A percentile compares a stretch with the other conserved stretches of the same genome.
Conservation (phyloP, 2,113 vertebrate species). For the Beaufortia kweichowensis region DNA sequence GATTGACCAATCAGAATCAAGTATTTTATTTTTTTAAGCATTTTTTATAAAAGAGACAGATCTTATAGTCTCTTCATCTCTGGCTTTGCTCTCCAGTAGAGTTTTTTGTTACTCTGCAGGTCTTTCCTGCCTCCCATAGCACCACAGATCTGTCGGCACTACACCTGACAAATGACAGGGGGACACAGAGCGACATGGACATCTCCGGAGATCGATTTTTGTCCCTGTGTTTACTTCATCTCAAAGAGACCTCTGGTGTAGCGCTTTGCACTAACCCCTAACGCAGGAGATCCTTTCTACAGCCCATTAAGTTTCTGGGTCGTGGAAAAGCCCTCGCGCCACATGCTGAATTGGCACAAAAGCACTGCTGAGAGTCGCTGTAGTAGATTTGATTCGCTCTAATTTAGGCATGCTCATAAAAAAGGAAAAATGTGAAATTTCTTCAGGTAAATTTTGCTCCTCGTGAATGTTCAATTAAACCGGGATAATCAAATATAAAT, state of each 20-base stretch:
- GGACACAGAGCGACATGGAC: constrained; percentile 34
- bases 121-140: background rate
- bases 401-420: background rate
- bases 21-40: no score
- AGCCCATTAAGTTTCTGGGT: constrained; percentile 2
- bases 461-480: background rate
- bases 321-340: constrained; percentile 9
- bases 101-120: background rate
- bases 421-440: background rate
- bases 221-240: constrained; percentile 30
- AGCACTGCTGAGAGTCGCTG: background rate
- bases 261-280: constrained; percentile 9
- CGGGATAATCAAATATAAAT: background rate
- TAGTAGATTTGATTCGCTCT: background rate
- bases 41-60: no score
- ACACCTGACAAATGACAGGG: constrained; percentile 43
- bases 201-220: constrained; percentile 32
- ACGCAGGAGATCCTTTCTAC: background rate
- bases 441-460: background rate
- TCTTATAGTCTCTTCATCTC: background rate
- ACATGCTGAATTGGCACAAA: background rate
- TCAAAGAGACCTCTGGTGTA: constrained; percentile 12
- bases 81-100: background rate
- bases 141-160: background rate
- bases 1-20: no score